Evolutionary conservation across 2,888 invertebrate species (phyloP).

Genomic region (Spisula subtruncata): DNA sequence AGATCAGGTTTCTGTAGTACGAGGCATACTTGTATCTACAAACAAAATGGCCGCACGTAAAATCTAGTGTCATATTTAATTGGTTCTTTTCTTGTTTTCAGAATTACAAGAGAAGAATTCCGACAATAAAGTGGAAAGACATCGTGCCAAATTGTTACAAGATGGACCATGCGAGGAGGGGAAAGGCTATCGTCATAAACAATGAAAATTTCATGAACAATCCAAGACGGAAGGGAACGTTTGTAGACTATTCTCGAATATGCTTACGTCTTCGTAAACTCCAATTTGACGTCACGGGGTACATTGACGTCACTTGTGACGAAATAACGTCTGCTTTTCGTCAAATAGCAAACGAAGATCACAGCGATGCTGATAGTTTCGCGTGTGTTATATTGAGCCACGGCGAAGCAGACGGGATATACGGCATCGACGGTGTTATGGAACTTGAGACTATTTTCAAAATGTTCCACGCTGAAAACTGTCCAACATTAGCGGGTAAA

Average conservation of each 20-base stretch:
- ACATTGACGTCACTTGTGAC: constrained; percentile 90
- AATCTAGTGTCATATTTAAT: no score
- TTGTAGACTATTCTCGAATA: constrained; percentile 94
- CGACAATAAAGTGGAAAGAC: constrained; percentile 53
- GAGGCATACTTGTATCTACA: no score
- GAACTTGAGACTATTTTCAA: constrained; percentile 92
- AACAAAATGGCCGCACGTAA: no score
- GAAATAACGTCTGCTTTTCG: constrained; percentile 90
- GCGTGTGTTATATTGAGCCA: constrained; percentile 95
- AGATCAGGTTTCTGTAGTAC: no score
- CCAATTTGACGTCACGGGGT: constrained; percentile 92
- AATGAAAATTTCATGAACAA: constrained; percentile 92
- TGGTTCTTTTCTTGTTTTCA: constrained; percentile 35
- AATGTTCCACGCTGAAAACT: constrained; percentile 91
- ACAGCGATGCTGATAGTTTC: constrained; percentile 94
- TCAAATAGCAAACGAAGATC: constrained; percentile 92
- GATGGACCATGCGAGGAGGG: constrained; percentile 94
- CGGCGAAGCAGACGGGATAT: constrained; percentile 95
- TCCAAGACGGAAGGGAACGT: constrained; percentile 91
- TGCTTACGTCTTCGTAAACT: constrained; percentile 89
- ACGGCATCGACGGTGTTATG: constrained; percentile 95
- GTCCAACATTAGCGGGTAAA: constrained; percentile 95
- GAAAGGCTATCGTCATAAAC: constrained; percentile 96
- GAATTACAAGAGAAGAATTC: constrained; percentile 47
- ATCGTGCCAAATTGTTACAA: constrained; percentile 91